Conservation (phyloP, 2,113 vertebrate species). For the Myotis yumanensis region DNA sequence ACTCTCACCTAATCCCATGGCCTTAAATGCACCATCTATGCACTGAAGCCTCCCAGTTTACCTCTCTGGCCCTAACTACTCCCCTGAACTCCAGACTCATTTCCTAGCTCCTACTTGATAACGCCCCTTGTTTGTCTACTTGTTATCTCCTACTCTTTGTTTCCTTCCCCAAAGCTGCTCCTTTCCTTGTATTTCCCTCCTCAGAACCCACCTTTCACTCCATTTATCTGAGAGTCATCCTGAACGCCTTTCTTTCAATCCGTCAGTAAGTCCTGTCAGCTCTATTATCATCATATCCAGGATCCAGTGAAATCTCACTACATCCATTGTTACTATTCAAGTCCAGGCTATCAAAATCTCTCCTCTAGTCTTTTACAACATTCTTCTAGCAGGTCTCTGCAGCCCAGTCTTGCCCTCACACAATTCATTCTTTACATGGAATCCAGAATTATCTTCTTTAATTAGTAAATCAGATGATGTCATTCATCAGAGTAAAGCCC, state of each 20-base stretch:
- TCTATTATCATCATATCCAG: not conserved
- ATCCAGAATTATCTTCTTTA: not conserved
- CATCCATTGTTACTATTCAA: not conserved
- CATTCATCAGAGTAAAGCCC: not conserved
- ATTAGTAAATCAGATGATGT: not conserved
- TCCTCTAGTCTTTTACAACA: not conserved
- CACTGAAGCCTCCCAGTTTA: not conserved
- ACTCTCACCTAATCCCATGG: not conserved
- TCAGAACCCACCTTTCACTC: not conserved
- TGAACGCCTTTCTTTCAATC: not conserved
- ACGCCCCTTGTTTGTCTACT: not conserved
- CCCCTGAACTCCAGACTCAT: not conserved
- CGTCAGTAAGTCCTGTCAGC: not conserved
- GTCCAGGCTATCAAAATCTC: not conserved
- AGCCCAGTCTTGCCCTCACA: constrained; percentile 25
- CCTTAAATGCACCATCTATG: not conserved
- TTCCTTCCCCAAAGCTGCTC: not conserved
- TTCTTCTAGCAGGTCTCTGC: not conserved
- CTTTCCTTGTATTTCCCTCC: not conserved
- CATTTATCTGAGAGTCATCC: not conserved
- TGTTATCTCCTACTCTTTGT: not conserved
- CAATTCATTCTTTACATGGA: not conserved
- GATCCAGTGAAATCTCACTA: not conserved
- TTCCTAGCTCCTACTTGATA: not conserved
- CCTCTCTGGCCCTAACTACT: not conserved